Base-by-base conservation (phyloP, 2,888 invertebrate genomes). In the Platycheirus rosarum region DNA sequence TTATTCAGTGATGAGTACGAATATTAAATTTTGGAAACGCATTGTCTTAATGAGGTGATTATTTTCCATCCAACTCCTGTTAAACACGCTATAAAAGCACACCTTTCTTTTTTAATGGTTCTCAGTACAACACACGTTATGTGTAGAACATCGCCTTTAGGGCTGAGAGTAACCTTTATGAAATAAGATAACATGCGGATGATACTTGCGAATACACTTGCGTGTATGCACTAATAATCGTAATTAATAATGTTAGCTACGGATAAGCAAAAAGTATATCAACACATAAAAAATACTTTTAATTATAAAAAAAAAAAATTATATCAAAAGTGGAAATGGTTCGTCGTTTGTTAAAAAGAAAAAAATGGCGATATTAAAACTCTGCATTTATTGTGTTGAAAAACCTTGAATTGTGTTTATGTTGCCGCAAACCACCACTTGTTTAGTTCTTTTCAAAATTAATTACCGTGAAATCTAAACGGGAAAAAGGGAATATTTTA, bases 211-310 rank as follows among this genome's bases (percentile, higher is more conserved):
- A 78, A 48, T 32, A 62, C 48, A 69, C 62, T 73, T 44, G 69
- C 55, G 40, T 40, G 53, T 48, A 60, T 63, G 40, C 40, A 73
- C 63, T 73, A 73, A 78, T 78, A 78, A 68, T 73, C 44, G 53
- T 78, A 78, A 78, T 78, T 73, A 73, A 68, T 68, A 73, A 68
- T 68, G 66, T 73, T 55, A 55, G 62, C 60, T 70, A 23, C 40
- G 62, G 60, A 62, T 68, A 29, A 51, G 14, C n/a, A n/a, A n/a
- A n/a, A n/a, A n/a, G n/a, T n/a, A n/a, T n/a, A n/a, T n/a, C n/a
- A 49, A 16, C 13, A 16, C 40, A 23, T 29, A 9, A 42, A 23
- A 14, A 55, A 53, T 53, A 53, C 53, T n/a, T n/a, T n/a, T n/a
- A n/a, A n/a, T n/a, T n/a, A n/a, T n/a, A n/a, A n/a, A n/a, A n/a